phyloP scores from a whole-genome alignment of 2,888 invertebrate species.

The Mythimna vitellina region DNA sequence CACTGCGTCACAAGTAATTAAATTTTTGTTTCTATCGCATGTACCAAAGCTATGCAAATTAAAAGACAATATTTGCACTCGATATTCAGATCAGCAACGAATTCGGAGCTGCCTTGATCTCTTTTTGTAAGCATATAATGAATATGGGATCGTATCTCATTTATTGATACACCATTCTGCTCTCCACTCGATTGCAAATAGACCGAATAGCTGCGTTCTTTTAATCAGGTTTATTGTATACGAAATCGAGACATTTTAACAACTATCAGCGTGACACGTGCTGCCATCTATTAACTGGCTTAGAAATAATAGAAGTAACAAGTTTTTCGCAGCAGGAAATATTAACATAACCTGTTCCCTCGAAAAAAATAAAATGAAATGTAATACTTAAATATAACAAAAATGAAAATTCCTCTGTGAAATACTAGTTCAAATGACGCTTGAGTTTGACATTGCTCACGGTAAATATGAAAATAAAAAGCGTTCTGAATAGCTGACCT shows the following conservation, averaged over 20 bases:
- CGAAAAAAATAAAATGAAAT: constrained; percentile 27
- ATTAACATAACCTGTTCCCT: constrained; percentile 39
- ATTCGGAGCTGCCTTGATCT: constrained; percentile 48
- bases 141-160: constrained; percentile 38
- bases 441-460: constrained; percentile 56
- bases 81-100: constrained; percentile 37
- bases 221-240: constrained; percentile 45
- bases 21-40: constrained; percentile 27
- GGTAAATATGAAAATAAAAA: constrained; percentile 56
- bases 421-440: constrained; percentile 33
- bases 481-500: constrained; percentile 61
- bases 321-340: constrained; percentile 27
- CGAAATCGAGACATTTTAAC: constrained; percentile 16
- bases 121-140: constrained; percentile 44
- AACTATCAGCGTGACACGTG: constrained; percentile 24
- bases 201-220: constrained; percentile 29
- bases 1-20: constrained; percentile 43
- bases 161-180: constrained; percentile 27
- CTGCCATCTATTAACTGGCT: constrained; percentile 54
- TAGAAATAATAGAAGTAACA: constrained; percentile 16
- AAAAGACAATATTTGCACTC: constrained; percentile 43
- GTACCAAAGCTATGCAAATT: constrained; percentile 20
- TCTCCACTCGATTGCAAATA: constrained; percentile 28
- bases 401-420: constrained; percentile 40
- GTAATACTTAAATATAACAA: constrained; percentile 15